phyloP scores from a whole-genome alignment of 2,888 invertebrate species.

The Cheilosia vulpina region DNA sequence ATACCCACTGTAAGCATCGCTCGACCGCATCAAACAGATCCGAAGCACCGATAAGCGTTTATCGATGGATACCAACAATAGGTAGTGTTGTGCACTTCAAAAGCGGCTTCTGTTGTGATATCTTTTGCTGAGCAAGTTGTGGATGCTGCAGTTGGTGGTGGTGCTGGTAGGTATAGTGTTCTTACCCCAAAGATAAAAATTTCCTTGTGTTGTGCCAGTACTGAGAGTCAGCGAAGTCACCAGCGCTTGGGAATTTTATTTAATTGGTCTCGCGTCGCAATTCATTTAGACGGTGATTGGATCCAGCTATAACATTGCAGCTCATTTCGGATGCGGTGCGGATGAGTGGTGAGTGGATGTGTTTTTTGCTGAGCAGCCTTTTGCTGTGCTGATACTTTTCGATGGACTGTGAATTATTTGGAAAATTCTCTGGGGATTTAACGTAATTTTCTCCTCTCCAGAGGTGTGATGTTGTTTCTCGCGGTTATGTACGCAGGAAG shows the following conservation, averaged over 20 bases:
- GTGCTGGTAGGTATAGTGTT: slow-evolving; percentile 5
- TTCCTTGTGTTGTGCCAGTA: slow-evolving; percentile 43
- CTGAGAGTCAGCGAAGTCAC: slow-evolving; percentile 14
- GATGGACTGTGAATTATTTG: slow-evolving; percentile 60
- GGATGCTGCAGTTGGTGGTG: background rate
- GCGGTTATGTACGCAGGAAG: no score
- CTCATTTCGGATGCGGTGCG: slow-evolving; percentile 69
- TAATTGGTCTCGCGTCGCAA: slow-evolving; percentile 73
- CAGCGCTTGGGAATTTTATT: slow-evolving; percentile 67
- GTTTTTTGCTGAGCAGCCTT: background rate
- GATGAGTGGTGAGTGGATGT: slow-evolving; percentile 59
- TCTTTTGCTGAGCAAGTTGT: slow-evolving; percentile 20
- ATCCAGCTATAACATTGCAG: slow-evolving; percentile 42
- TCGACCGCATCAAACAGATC: slow-evolving; percentile 69
- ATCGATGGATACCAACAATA: slow-evolving; percentile 75
- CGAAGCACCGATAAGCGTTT: slow-evolving; percentile 67
- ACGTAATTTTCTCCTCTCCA: background rate
- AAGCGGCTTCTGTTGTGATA: slow-evolving; percentile 66
- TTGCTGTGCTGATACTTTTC: slow-evolving; percentile 19
- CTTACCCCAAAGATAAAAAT: slow-evolving; percentile 49
- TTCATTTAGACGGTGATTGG: slow-evolving; percentile 72
- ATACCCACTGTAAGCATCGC: slow-evolving; percentile 46
- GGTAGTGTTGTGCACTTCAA: slow-evolving; percentile 71
- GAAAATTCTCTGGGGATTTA: slow-evolving; percentile 54
- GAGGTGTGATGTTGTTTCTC: no score